Conservation (phyloP, 2,888 invertebrate species). For the Nudaria mundana region DNA sequence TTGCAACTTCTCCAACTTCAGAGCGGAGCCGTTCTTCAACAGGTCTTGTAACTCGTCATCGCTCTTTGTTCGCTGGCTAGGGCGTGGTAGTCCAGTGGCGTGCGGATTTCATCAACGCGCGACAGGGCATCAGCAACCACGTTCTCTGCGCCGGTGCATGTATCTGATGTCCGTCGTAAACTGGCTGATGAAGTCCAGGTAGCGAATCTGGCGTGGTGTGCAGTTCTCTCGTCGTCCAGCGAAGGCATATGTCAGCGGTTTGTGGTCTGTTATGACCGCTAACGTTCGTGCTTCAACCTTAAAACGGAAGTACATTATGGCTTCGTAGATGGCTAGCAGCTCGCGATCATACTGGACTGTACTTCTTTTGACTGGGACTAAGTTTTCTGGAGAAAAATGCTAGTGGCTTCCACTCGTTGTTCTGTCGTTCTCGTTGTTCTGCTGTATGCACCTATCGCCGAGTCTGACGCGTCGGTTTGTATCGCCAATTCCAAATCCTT, state of each 20-base stretch:
- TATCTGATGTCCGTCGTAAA: neutral
- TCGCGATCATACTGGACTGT: neutral
- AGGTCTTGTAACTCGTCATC: neutral
- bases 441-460: neutral
- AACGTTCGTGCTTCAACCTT: neutral
- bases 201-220: neutral
- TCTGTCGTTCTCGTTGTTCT: constrained; percentile 3
- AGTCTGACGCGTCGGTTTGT: neutral
- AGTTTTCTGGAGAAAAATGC: neutral
- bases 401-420: neutral
- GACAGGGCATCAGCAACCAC: neutral
- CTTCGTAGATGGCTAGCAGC: neutral
- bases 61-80: neutral
- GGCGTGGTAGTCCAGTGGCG: neutral
- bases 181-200: neutral
- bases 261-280: neutral
- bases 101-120: neutral
- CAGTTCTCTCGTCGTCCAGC: neutral
- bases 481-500: neutral
- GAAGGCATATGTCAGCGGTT: neutral
- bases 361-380: neutral
- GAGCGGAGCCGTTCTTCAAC: neutral
- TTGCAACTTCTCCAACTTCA: neutral
- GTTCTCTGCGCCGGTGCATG: neutral
- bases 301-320: neutral